A percentile compares a stretch with the other conserved stretches of the same genome.
phyloP scores from a whole-genome alignment of 2,888 invertebrate genomes.

The Acholoe squamosa region DNA sequence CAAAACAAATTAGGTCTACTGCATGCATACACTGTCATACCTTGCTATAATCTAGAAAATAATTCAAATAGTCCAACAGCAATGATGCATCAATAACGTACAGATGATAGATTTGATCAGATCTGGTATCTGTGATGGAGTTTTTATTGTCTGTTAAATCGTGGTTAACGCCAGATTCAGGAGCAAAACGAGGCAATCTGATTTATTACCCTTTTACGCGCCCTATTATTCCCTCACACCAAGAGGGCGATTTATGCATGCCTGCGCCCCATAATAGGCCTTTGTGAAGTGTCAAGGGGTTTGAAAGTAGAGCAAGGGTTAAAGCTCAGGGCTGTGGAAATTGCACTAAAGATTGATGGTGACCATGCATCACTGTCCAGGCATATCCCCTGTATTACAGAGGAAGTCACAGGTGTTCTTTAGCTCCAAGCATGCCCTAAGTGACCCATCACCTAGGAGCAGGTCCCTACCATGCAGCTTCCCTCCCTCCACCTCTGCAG shows the following conservation, averaged over 20 bases:
- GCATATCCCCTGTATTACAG: not conserved
- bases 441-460: no score
- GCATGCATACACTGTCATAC: no score
- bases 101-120: no score
- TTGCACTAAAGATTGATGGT: not conserved
- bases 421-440: not conserved
- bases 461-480: no score
- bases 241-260: not conserved
- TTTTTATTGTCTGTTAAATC: not conserved
- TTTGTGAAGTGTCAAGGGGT: not conserved
- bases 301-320: not conserved
- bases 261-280: not conserved
- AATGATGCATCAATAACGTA: no score
- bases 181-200: not conserved
- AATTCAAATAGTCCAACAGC: no score
- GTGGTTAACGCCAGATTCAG: not conserved
- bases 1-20: no score
- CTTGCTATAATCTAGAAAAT: no score
- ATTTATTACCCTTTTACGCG: conserved; percentile 20
- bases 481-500: no score
- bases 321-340: not conserved
- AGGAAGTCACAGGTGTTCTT: not conserved
- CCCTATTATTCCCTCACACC: not conserved
- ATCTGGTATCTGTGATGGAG: no score
- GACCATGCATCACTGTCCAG: not conserved